Base-by-base conservation (phyloP, 2,113 vertebrate species). In the Ictalurus furcatus region DNA sequence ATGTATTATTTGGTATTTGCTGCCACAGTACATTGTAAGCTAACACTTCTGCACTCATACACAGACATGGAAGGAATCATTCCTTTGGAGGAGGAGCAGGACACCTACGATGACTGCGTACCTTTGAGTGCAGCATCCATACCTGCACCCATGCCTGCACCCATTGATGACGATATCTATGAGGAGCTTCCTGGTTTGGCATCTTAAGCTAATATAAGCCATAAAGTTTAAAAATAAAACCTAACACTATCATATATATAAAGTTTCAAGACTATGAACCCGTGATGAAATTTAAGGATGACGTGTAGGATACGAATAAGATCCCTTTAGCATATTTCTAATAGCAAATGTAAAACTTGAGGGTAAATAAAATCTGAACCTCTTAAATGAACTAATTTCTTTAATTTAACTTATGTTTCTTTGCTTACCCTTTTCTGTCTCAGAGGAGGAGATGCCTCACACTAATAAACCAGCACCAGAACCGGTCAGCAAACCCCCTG, bases 21-120 rank as follows among this genome's bases (percentile, higher is more conserved):
- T 56, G 1, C 65, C 54, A 59, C 25, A 48, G 25, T 40, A 34
- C 23, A 17, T 44, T 61, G 25, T 54, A 11, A 63, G 28, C 44
- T 63, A 85, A 67, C 56, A 30, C 61, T 3, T 85, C 4, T 85
- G 48, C 25, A 16, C 52, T 88, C n/a, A 23, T 71, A 12, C 28
- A 34, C 86, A 97, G 96, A 97, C 89, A 92, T 93, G 44, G 95
- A 87, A 89, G 94, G 92, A 87, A 37, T 91, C 79, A 92, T 92
- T 79, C 91, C 91, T 21, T 88, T 87, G 19, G 90, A 91, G 56
- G 91, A 92, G 67, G 91, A 92, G 25, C 74, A 86, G 34, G 86
- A 88, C 2, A 82, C 52, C n/a, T 92, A 92, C 54, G 91, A 92
- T 63, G 91, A 92, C 65, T 90, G 90, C n/a, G 4, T 90, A 23